Base-by-base conservation (phyloP, 1,140 invertebrate genomes). In the Sarcophaga bullata region DNA sequence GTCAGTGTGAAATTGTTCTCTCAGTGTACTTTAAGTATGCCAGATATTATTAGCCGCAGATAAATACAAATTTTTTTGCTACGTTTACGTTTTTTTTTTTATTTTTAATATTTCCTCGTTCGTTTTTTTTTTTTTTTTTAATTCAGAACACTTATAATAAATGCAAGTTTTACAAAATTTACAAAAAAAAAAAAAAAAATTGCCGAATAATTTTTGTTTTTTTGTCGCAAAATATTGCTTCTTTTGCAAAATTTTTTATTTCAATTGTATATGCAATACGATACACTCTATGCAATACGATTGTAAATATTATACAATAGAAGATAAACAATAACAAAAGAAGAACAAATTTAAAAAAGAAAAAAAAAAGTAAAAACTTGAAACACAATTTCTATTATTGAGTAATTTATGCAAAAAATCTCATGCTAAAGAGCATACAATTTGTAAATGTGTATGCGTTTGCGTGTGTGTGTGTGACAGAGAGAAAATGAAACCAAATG, bases 251-350 rank as follows among this genome's bases (percentile, higher is more conserved):
- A 2, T 62, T 62, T 62, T 52, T 52, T 52, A 6, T 13, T 62
- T 62, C 6, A 68, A 25, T 52, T 52, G 50, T 68, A 68, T 19
- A 25, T 68, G 19, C 25, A 37, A 37, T 37, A 4, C 25, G 25
- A 37, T 37, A 37, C 25, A 37, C 25, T 37, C 25, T 37, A 37
- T 37, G 25, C 25, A 9, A 68, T 25, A 68, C 19, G 62, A 19
- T 68, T 68, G 62, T 68, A 68, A 68, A 68, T 68, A 68, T 68
- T 68, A 68, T 25, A 17, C 62, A 68, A 68, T 68, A 68, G 62
- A 68, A 37, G 17, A 25, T 25, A 3, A 68, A 0, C 6, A 68
- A 68, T 9, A 62, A 15, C 54, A 62, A 62, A 25, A 68, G 0
- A 68, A 19, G 19, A 68, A 19, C 0, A 68, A 68, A 19, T 19